These are phyloP conservation scores for Synanceia verrucosa DNA, from an alignment of 2,797 vertebrate genomes.

Conservation along the genomic window DNA sequence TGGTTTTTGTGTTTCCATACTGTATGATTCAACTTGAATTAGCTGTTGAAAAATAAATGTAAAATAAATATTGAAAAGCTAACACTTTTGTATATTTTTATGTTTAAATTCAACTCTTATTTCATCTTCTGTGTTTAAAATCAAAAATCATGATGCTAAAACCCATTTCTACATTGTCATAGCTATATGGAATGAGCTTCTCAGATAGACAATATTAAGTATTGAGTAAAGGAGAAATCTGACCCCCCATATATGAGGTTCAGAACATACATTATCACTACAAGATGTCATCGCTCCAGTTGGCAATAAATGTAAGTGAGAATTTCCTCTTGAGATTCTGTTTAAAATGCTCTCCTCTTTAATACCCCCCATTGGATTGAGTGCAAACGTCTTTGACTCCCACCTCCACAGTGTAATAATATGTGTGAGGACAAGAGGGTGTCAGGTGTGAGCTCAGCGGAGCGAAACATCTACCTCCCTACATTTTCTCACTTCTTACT, in stretches of 20 bases:
- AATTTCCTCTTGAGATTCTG: slow-evolving; percentile 35
- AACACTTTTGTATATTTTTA: neutral
- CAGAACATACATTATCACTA: slow-evolving; percentile 11
- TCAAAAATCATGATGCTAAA: neutral
- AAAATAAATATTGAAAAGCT: no score
- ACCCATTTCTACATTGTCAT: neutral
- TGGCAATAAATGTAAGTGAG: slow-evolving; percentile 8
- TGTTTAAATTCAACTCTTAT: neutral
- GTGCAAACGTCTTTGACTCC: slow-evolving; percentile 47
- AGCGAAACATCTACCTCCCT: slow-evolving; percentile 20
- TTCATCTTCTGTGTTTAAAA: neutral
- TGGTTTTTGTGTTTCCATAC: no score
- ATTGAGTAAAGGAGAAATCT: neutral
- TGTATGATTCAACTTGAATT: no score
- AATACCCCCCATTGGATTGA: slow-evolving; percentile 20
- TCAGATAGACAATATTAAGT: neutral
- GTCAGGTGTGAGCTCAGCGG: slow-evolving; percentile 51
- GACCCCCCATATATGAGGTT: neutral
- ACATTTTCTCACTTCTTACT: slow-evolving; percentile 28
- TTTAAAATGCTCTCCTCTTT: slow-evolving; percentile 17
- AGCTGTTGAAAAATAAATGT: no score
- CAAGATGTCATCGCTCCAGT: neutral
- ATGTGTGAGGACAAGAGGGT: slow-evolving; percentile 55
- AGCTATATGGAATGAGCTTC: neutral
- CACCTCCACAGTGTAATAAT: slow-evolving; percentile 33